phyloP scores from a whole-genome alignment of 2,888 invertebrate genomes.

The Vannuccia rotundouncinata region DNA sequence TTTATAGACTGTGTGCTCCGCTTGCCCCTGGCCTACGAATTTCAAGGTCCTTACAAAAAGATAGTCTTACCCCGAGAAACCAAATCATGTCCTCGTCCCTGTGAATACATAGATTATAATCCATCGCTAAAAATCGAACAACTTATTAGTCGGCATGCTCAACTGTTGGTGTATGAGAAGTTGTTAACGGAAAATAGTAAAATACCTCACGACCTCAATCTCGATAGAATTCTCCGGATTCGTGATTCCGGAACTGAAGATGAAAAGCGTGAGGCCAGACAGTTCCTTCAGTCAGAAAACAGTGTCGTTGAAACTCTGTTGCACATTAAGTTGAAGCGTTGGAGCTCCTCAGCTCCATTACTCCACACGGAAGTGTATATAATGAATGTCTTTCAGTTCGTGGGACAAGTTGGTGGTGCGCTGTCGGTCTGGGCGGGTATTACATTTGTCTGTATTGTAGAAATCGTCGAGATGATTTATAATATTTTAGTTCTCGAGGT shows the following conservation, averaged over 20 bases:
- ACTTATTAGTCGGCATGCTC: neutral
- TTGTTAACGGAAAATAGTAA: neutral
- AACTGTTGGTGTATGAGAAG: neutral
- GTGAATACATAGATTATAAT: neutral
- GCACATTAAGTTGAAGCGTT: neutral
- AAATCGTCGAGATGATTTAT: neutral
- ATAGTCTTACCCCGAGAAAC: neutral
- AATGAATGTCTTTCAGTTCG: slow-evolving; percentile 3
- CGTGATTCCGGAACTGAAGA: neutral
- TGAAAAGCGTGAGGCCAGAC: neutral
- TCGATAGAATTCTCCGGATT: neutral
- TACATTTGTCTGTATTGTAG: slow-evolving; percentile 2
- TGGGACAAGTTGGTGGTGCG: neutral
- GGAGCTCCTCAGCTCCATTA: neutral
- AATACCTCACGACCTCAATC: neutral
- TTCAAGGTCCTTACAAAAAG: neutral
- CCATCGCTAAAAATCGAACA: neutral
- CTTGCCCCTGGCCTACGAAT: neutral
- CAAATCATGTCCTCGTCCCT: neutral
- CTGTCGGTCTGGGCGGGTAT: slow-evolving; percentile 1
- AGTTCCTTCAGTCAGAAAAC: neutral
- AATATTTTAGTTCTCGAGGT: neutral
- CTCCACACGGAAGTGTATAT: neutral
- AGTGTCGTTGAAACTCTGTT: neutral
- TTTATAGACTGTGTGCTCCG: neutral